These are phyloP conservation scores for Aythya baeri DNA, from an alignment of 2,113 vertebrate genomes.

Conservation along the genomic window DNA sequence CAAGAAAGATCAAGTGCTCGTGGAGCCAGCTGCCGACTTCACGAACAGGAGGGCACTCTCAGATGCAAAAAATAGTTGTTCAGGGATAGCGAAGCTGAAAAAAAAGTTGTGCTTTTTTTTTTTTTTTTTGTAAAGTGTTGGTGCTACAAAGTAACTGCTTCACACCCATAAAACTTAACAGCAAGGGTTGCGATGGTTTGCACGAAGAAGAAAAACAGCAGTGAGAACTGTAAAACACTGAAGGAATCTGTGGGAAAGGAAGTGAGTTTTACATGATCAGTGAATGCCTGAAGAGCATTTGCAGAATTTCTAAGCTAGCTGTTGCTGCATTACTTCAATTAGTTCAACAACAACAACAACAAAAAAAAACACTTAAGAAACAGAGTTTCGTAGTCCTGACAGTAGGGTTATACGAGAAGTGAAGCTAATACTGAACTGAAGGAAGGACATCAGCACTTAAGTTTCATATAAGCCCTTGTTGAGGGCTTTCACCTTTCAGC, in stretches of 20 bases:
- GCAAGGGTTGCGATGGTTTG: background rate
- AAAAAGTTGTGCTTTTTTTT: background rate
- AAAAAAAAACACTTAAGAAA: background rate
- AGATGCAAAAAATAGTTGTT: background rate
- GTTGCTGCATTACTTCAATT: background rate
- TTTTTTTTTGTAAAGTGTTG: background rate
- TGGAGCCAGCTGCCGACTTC: background rate
- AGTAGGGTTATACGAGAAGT: background rate
- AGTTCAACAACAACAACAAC: background rate
- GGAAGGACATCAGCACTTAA: background rate
- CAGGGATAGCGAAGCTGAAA: background rate
- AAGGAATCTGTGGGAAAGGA: background rate
- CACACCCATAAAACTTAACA: background rate
- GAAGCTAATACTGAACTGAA: background rate
- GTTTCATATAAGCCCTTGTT: background rate
- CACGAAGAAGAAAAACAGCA: background rate
- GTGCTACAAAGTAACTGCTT: background rate
- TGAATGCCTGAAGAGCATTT: background rate
- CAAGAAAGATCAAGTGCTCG: background rate
- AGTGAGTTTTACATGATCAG: background rate
- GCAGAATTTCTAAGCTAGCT: background rate
- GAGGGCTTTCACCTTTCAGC: background rate
- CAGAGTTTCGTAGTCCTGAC: background rate
- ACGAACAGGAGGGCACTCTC: background rate
- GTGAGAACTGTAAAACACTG: background rate